These are phyloP conservation scores for Sturmia bella DNA, from an alignment of 2,888 invertebrate species.

Conservation along the genomic window DNA sequence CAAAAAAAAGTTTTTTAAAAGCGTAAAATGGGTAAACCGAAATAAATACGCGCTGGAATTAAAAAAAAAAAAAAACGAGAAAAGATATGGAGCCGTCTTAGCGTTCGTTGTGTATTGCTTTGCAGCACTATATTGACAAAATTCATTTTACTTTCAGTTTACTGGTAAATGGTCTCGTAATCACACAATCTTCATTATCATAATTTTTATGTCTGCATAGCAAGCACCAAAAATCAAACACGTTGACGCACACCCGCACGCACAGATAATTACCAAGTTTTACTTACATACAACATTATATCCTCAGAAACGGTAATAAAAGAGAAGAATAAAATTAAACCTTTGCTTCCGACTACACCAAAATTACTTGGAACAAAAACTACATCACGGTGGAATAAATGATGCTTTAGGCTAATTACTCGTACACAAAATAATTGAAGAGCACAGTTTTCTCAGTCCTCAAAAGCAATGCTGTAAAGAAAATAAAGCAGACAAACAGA, in stretches of 20 bases:
- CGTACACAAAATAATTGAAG: conserved; percentile 68
- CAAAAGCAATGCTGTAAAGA: conserved; percentile 54
- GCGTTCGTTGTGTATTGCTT: too few relatives aligned
- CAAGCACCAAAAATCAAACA: background rate
- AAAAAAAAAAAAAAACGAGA: too few relatives aligned
- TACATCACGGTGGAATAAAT: conserved; percentile 48
- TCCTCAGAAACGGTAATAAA: background rate
- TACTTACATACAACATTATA: background rate
- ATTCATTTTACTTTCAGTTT: conserved; percentile 32
- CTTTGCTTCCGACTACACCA: conserved; percentile 23
- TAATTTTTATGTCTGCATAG: conserved; percentile 57
- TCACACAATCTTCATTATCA: conserved; percentile 55
- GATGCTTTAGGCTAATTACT: conserved; percentile 69
- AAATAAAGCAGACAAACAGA: conserved; percentile 12
- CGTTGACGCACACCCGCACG: background rate
- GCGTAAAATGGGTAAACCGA: too few relatives aligned
- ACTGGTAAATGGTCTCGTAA: conserved; percentile 57
- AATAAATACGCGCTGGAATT: too few relatives aligned
- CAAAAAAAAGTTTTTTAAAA: too few relatives aligned
- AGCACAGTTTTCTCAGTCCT: conserved; percentile 56
- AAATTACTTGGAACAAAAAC: conserved; percentile 31
- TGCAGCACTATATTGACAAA: background rate
- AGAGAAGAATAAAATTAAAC: conserved; percentile 18
- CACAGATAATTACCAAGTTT: background rate
- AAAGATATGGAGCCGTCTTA: too few relatives aligned